Evolutionary conservation across 2,797 vertebrate species (phyloP).

Genomic region (Cirrhinus mrigala): DNA sequence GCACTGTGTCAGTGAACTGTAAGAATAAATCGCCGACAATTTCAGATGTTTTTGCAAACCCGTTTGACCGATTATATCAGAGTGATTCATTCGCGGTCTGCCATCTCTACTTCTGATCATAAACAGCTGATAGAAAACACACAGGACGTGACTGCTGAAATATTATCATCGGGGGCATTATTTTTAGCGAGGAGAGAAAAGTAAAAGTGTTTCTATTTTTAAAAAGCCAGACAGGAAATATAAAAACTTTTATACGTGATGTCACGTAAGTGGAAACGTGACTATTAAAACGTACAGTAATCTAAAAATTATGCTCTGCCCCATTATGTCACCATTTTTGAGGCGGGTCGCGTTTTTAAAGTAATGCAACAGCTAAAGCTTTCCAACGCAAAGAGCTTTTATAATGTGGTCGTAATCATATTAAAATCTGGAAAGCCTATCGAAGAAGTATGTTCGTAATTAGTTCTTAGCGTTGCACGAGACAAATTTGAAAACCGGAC

Average conservation of each 20-base stretch:
- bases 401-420: neutral
- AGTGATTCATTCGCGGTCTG: neutral
- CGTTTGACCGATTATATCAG: neutral
- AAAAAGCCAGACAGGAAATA: neutral
- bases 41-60: neutral
- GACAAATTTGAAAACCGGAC: neutral
- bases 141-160: neutral
- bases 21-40: neutral
- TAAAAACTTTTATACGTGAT: neutral
- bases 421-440: neutral
- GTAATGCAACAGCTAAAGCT: neutral
- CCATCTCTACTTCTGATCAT: conserved; percentile 1
- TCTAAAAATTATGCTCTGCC: conserved; percentile 18
- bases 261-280: neutral
- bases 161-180: neutral
- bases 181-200: neutral
- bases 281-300: neutral
- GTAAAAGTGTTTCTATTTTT: neutral
- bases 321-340: conserved; percentile 27
- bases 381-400: neutral
- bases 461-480: neutral
- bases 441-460: neutral
- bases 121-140: neutral
- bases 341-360: neutral
- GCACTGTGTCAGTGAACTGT: neutral